phyloP scores from a whole-genome alignment of 1,140 invertebrate genomes.

The Protaetia brevitarsis region DNA sequence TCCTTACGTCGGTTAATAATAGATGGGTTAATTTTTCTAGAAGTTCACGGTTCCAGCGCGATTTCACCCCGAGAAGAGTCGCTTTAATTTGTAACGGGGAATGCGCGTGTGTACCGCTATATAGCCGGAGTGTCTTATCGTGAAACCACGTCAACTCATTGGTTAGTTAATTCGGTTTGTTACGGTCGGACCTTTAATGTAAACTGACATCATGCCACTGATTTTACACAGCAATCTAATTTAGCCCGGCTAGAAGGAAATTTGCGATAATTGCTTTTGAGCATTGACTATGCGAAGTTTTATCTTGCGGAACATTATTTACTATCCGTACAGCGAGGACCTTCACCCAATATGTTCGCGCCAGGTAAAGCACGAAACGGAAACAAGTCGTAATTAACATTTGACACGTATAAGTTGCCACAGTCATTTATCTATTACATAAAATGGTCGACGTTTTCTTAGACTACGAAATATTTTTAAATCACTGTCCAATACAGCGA shows the following conservation, averaged over 20 bases:
- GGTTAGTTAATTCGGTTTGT: conserved; percentile 12
- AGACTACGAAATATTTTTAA: too few relatives aligned
- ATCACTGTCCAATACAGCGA: too few relatives aligned
- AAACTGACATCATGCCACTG: conserved; percentile 4
- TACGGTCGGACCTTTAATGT: conserved; percentile 17
- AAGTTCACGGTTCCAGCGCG: conserved; percentile 17
- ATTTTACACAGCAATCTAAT: conserved; percentile 21
- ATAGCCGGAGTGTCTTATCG: background rate
- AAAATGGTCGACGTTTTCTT: too few relatives aligned
- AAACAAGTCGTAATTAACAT: too few relatives aligned
- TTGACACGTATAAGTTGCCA: too few relatives aligned
- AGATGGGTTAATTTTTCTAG: conserved; percentile 44
- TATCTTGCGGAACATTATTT: background rate
- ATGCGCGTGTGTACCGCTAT: background rate
- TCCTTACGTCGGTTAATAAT: conserved; percentile 42
- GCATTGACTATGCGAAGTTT: conserved; percentile 1
- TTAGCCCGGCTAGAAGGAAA: conserved; percentile 13
- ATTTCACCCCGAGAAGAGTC: background rate
- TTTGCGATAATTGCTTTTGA: conserved; percentile 15
- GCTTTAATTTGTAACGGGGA: conserved; percentile 9
- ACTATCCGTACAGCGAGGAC: background rate
- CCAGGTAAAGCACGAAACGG: too few relatives aligned
- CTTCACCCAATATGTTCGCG: background rate
- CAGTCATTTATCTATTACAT: too few relatives aligned
- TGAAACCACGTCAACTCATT: conserved; percentile 11